Conservation (phyloP, 2,888 invertebrate species). For the Pterostichus madidus region DNA sequence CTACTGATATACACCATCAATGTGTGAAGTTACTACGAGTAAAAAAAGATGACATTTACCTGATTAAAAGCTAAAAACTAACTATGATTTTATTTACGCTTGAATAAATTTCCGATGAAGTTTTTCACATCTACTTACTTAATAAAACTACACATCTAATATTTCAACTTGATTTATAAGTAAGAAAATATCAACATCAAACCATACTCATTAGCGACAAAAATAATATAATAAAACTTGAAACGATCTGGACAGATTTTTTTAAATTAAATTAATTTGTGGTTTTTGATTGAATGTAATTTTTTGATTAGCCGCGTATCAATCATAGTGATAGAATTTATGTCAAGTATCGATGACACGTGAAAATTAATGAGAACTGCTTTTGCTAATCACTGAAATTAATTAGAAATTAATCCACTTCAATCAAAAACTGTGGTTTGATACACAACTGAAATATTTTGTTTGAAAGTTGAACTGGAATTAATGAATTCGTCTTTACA, state of each 20-base stretch:
- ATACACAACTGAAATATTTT: too few species aligned
- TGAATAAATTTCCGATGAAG: neutral
- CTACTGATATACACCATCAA: too few species aligned
- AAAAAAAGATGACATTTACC: conserved; percentile 10
- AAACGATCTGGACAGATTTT: neutral
- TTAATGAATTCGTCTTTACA: too few species aligned
- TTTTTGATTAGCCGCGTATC: conserved; percentile 1
- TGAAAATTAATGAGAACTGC: neutral
- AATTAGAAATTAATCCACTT: conserved; percentile 19
- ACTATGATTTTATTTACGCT: neutral
- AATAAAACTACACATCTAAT: conserved; percentile 7
- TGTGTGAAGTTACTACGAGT: too few species aligned
- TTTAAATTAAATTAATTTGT: conserved; percentile 29
- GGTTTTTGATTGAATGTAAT: conserved; percentile 20
- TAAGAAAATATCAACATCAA: conserved; percentile 9
- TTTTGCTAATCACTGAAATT: neutral
- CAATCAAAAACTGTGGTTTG: conserved; percentile 7
- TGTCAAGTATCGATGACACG: conserved; percentile 4
- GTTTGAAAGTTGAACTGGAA: too few species aligned
- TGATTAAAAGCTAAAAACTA: neutral
- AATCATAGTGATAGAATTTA: neutral
- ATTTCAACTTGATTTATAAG: conserved; percentile 8
- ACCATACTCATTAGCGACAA: conserved; percentile 18
- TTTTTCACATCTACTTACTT: neutral
- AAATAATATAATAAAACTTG: neutral